Evolutionary conservation across 2,113 vertebrate genomes (phyloP).

Genomic region (Calyptommatus sinebrachiatus): DNA sequence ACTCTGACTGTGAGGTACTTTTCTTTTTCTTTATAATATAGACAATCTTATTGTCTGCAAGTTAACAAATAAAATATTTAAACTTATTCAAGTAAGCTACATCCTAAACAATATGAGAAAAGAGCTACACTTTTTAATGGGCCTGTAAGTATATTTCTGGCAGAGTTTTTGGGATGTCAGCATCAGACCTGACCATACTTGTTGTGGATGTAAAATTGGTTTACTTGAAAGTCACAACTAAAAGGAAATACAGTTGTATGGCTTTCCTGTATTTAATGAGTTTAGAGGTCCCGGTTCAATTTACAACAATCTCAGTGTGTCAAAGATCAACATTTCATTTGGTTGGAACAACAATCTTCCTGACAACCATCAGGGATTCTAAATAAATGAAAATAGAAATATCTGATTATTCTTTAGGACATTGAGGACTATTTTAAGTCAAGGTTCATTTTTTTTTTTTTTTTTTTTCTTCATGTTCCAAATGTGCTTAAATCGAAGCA

Average conservation of each 20-base stretch:
- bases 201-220: not conserved
- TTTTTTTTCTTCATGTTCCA: not conserved
- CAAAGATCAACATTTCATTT: not conserved
- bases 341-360: not conserved
- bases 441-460: not conserved
- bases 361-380: not conserved
- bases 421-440: not conserved
- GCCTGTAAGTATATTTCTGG: not conserved
- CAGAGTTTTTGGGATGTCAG: not conserved
- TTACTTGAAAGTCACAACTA: slow-evolving; percentile 9
- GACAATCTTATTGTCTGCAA: not conserved
- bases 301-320: not conserved
- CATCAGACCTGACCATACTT: not conserved
- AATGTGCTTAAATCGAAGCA: not conserved
- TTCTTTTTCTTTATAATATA: not conserved
- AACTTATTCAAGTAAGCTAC: not conserved
- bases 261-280: not conserved
- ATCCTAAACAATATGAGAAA: not conserved
- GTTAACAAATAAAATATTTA: not conserved
- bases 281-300: fast-evolving
- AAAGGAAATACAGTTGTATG: slow-evolving; percentile 1
- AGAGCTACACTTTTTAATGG: not conserved
- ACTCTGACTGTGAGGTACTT: not conserved
- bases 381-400: not conserved
- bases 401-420: not conserved